A percentile compares a stretch with the other conserved stretches of the same genome.
These are phyloP conservation scores for Sebastes reedi DNA, from an alignment of 2,797 vertebrate genomes.

Conservation along the genomic window DNA sequence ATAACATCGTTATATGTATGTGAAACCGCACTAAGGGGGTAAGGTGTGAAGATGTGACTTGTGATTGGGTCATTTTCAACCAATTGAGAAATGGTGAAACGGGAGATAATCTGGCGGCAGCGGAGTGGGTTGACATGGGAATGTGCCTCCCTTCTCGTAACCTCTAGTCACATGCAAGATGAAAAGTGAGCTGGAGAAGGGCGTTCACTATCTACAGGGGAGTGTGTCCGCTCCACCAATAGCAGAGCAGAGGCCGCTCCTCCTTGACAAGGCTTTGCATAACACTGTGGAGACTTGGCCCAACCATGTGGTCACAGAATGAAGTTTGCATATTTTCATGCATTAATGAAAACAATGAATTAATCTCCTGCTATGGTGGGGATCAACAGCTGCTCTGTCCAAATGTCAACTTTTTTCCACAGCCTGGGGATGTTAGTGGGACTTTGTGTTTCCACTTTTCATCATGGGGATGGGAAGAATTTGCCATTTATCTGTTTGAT, in stretches of 20 bases:
- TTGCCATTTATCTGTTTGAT: neutral
- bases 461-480: neutral
- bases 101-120: neutral
- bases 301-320: constrained; percentile 27
- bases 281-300: constrained; percentile 46
- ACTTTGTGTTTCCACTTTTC: neutral
- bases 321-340: constrained; percentile 52
- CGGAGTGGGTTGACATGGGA: neutral
- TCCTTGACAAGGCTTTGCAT: constrained; percentile 45
- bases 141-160: constrained; percentile 2
- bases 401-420: constrained; percentile 18
- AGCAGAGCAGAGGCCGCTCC: neutral
- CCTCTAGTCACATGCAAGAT: constrained; percentile 60
- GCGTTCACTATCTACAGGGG: constrained; percentile 12
- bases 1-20: neutral
- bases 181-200: constrained; percentile 23
- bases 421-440: neutral
- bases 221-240: constrained; percentile 65
- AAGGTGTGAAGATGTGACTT: neutral
- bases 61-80: constrained; percentile 42
- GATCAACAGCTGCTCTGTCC: constrained; percentile 15
- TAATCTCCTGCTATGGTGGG: constrained; percentile 14
- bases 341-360: constrained; percentile 60
- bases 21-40: neutral
- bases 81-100: constrained; percentile 28